Base-by-base conservation (phyloP, 2,113 vertebrate species). In the Scomber scombrus region DNA sequence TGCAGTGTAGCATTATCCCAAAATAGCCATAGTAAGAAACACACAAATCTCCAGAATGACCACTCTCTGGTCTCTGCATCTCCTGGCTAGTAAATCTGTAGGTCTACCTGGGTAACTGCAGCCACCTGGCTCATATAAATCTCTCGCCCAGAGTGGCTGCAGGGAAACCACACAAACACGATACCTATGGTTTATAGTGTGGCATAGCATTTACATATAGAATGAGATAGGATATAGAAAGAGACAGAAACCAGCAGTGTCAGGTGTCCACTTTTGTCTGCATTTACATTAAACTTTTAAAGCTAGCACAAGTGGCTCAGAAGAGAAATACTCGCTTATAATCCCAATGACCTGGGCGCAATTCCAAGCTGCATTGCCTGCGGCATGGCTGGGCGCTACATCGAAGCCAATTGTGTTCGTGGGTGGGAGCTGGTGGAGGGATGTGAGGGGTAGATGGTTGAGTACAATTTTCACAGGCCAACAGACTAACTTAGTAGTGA, bases 1-100 rank as follows among this genome's bases (percentile, higher is more conserved):
- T 73, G 46, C 50, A 52, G 64, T 54, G 58, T 40, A 61, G 21
- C 58, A 75, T 69, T 19, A 81, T 18, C 13, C 11, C 3, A 71
- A 80, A 81, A 83, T 58, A 71, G 58, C 58, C 3, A 11, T 26
- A 49, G 11, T 47, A 31, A 58, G 9, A 23, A 26, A 15, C 49
- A 40, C n/a, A 50, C 21, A 15, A 46, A 61, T 66, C 52, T 31
- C 11, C 62, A 75, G 13, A 77, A 23, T 54, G 71, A 64, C 61
- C 43, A 10, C 54, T 19, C 50, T 75, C 54, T 78, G 79, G 29
- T 55, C 49, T 19, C 45, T 67, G 16, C n/a, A n/a, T 51, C 54
- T 71, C 68, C 40, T 58, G 50, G 65, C 50, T 52, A 55, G 45
- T 82, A 83, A 76, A 86, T 84, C 61, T 80, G 31, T 51, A 62